These are phyloP conservation scores for Drosophila kanekoi DNA, from an alignment of 2,888 invertebrate genomes.

Conservation along the genomic window DNA sequence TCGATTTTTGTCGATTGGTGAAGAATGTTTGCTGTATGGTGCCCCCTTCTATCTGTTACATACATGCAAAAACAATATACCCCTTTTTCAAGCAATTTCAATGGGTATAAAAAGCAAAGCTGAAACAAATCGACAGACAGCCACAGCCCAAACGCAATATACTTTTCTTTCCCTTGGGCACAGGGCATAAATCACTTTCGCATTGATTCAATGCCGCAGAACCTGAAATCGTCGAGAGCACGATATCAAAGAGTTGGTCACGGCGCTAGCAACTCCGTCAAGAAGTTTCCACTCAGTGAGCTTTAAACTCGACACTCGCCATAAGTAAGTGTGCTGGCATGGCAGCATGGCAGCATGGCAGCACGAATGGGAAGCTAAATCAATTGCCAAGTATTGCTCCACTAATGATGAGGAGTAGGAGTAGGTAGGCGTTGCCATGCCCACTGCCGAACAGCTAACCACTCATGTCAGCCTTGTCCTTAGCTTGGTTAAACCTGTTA, in stretches of 20 bases:
- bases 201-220: not conserved
- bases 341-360: conserved; percentile 8
- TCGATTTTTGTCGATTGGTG: too few species aligned
- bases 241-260: conserved; percentile 6
- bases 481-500: conserved; percentile 78
- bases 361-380: conserved; percentile 26
- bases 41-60: too few species aligned
- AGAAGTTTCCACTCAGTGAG: conserved; percentile 33
- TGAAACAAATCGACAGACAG: too few species aligned
- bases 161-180: not conserved
- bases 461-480: conserved; percentile 70
- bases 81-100: too few species aligned
- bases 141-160: not conserved
- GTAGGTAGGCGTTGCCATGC: too few species aligned
- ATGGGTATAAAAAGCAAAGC: too few species aligned
- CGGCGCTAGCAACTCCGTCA: not conserved
- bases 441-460: conserved; percentile 29
- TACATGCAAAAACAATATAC: too few species aligned
- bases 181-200: not conserved
- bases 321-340: conserved; percentile 5
- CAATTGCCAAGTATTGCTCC: conserved; percentile 44
- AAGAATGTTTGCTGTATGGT: too few species aligned
- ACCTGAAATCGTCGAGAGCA: not conserved
- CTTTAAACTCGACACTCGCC: conserved; percentile 18
- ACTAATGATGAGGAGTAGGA: conserved; percentile 51